Evolutionary conservation across 2,113 vertebrate species (phyloP).

Genomic region (Cyphomyrus discorhynchus): DNA sequence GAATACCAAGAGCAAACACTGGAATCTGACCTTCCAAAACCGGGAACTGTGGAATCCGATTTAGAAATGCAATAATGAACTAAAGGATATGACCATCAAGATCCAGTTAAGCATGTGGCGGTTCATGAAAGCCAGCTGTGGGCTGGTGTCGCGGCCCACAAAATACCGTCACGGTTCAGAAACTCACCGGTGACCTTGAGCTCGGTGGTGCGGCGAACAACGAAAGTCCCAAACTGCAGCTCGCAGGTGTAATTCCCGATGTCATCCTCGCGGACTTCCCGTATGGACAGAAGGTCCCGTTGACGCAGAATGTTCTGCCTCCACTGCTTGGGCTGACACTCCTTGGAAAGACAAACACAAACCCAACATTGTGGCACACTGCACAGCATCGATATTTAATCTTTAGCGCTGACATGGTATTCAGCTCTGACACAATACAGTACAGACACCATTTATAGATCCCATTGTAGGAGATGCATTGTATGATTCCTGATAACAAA

Average conservation of each 20-base stretch:
- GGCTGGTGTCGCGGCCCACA: background rate
- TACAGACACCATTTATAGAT: background rate
- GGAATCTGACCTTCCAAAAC: background rate
- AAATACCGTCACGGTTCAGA: background rate
- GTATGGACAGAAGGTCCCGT: constrained; percentile 79
- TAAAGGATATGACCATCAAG: background rate
- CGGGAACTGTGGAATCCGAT: background rate
- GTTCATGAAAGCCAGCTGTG: background rate
- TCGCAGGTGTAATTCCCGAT: constrained; percentile 98
- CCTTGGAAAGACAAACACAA: constrained; percentile 52
- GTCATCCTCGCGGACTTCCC: constrained; percentile 91
- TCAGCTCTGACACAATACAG: background rate
- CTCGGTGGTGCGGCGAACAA: constrained; percentile 90
- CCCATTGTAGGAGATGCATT: background rate
- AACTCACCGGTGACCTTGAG: constrained; percentile 90
- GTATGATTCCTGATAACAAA: background rate
- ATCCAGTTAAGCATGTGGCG: background rate
- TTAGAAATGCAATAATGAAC: background rate
- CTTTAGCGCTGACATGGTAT: background rate
- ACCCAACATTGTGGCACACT: background rate
- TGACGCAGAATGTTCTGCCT: constrained; percentile 78
- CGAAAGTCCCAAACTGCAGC: constrained; percentile 86
- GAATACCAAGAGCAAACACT: background rate
- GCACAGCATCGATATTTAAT: background rate
- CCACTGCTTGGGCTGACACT: constrained; percentile 87